These are phyloP conservation scores for Aradophagus sp. DNA, from an alignment of 1,140 invertebrate species.

Conservation along the genomic window DNA sequence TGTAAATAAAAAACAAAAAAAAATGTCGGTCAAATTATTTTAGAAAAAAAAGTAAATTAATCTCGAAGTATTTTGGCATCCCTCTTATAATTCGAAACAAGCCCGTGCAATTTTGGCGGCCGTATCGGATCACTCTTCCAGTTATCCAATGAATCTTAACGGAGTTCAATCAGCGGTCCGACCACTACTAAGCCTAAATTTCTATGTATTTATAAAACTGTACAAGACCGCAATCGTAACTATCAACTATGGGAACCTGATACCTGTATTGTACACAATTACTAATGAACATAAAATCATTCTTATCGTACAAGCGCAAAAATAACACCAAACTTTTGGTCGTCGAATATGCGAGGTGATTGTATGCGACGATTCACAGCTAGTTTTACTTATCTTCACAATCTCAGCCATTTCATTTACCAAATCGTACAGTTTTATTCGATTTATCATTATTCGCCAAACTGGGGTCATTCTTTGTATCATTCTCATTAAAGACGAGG, in stretches of 20 bases:
- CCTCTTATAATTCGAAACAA: conserved; percentile 16
- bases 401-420: conserved; percentile 2
- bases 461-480: no score
- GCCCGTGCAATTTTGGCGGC: conserved; percentile 36
- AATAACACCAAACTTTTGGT: conserved; percentile 37
- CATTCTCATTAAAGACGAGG: no score
- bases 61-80: no score
- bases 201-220: conserved; percentile 38
- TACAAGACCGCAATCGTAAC: conserved; percentile 38
- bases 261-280: conserved; percentile 41
- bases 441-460: no score
- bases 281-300: conserved; percentile 33
- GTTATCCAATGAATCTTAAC: no score
- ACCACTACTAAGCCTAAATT: conserved; percentile 20
- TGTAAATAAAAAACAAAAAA: no score
- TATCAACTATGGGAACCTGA: conserved; percentile 48
- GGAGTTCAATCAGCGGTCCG: conserved; percentile 25
- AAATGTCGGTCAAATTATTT: no score
- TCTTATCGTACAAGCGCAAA: conserved; percentile 43
- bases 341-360: conserved; percentile 45
- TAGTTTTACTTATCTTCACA: conserved; percentile 2
- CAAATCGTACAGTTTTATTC: neutral
- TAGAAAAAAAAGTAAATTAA: no score
- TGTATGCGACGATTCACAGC: conserved; percentile 25
- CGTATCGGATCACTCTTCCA: conserved; percentile 16